Percentiles rank a stretch among this genome's conserved stretches.
These are phyloP conservation scores for Rhynchonycteris naso DNA, from an alignment of 2,797 vertebrate genomes.

Conservation along the genomic window DNA sequence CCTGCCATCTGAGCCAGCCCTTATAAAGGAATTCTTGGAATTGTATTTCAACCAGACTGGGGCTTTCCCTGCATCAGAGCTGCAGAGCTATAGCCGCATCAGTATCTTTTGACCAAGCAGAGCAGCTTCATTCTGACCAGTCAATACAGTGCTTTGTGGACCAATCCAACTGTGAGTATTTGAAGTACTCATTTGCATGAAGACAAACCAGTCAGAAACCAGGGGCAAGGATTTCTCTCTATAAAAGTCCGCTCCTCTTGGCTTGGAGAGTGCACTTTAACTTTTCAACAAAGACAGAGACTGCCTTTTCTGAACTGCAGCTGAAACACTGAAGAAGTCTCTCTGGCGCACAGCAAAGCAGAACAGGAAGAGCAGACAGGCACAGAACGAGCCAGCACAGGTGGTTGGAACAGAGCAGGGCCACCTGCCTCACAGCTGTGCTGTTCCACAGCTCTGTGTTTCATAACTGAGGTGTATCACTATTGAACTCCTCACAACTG, in stretches of 20 bases:
- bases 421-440: background rate
- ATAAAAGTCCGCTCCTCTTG: background rate
- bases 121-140: background rate
- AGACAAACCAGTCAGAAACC: background rate
- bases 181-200: background rate
- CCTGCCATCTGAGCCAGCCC: background rate
- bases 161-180: background rate
- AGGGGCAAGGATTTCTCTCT: background rate
- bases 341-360: background rate
- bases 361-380: background rate
- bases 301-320: background rate
- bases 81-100: background rate
- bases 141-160: background rate
- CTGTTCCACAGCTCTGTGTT: background rate
- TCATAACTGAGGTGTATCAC: background rate
- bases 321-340: background rate
- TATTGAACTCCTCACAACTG: background rate
- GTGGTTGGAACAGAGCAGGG: background rate
- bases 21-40: background rate
- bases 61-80: background rate
- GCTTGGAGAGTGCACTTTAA: background rate
- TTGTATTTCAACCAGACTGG: background rate
- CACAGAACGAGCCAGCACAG: background rate
- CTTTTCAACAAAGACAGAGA: background rate
- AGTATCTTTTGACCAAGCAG: background rate